Base-by-base conservation (phyloP, 2,113 vertebrate genomes). In the Elephas maximus region DNA sequence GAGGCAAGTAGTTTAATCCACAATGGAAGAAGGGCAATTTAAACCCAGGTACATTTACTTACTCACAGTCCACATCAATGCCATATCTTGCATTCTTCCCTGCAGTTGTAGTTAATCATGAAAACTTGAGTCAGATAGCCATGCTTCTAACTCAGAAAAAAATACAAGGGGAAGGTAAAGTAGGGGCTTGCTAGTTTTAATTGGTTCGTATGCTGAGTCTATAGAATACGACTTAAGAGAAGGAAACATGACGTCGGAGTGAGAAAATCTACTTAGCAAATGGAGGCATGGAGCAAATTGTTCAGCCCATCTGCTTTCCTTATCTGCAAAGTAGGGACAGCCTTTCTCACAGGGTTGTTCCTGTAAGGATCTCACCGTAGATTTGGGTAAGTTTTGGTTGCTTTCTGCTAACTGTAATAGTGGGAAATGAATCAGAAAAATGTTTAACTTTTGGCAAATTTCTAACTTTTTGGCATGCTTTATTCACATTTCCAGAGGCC, bases 1-100 rank as follows among this genome's bases (percentile, higher is more conserved):
- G 20, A 92, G 60, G 26, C 14, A 90, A 84, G 24, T 60, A 65
- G 18, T 30, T 89, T 84, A 82, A 85, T 95, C 63, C 84, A 62
- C 33, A 44, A 89, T 81, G 33, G 17, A 89, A 81, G 14, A 77
- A 73, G 15, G 51, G 1, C 92, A 87, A 71, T n/a, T 92, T 94
- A 87, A 53, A 73, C 18, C 2, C 8, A 91, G 6, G 5, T 71
- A 57, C 18, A 76, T 93, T 95, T 85, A 57, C 73, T 76, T 81
- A 81, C 5, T 24, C 80, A 21, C 44, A 77, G 57, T 96, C 4
- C 84, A 77, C 6, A 51, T 78, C 57, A 91, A 85, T 85, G 51
- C 37, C 14, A 44, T 62, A 57, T 23, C 26, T 78, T 57, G 6
- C 67, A 78, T 88, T 94, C 62, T 93, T 88, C 33, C 33, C 84